Conservation (phyloP, 1,140 invertebrate genomes). For the Phenacoccus solenopsis region DNA sequence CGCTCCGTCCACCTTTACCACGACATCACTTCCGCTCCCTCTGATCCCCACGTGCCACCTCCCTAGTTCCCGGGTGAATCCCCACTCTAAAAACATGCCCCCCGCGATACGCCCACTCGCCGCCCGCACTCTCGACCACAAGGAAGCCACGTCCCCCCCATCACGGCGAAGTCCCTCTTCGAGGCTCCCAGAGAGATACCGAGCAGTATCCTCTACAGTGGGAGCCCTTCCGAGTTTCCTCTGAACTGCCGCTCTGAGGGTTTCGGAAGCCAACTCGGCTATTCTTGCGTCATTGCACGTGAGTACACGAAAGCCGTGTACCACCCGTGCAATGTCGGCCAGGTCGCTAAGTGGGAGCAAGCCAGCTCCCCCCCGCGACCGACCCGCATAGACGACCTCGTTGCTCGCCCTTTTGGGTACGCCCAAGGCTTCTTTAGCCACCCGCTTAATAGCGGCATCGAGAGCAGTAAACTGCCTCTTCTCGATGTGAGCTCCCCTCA, state of each 20-base stretch:
- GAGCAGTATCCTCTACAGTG: not conserved
- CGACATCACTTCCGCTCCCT: no score
- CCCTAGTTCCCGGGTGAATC: not conserved
- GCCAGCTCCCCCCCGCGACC: not conserved
- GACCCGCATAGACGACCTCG: not conserved
- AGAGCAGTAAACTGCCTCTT: not conserved
- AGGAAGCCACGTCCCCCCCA: not conserved
- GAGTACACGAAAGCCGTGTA: not conserved
- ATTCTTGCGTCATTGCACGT: not conserved
- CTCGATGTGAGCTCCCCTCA: not conserved
- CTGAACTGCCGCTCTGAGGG: not conserved
- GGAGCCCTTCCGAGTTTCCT: not conserved
- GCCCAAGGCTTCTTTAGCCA: not conserved
- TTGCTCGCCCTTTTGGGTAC: not conserved
- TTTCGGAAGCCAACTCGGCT: not conserved
- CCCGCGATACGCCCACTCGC: not conserved
- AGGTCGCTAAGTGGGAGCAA: not conserved
- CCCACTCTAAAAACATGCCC: not conserved
- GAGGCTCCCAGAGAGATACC: not conserved
- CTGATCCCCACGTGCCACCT: not conserved
- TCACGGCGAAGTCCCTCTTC: not conserved
- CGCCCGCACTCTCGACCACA: not conserved
- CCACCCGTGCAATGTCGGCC: not conserved
- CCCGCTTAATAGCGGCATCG: not conserved
- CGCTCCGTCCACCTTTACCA: not conserved